phyloP scores from a whole-genome alignment of 1,140 invertebrate species.

The Dufourea novaeangliae region DNA sequence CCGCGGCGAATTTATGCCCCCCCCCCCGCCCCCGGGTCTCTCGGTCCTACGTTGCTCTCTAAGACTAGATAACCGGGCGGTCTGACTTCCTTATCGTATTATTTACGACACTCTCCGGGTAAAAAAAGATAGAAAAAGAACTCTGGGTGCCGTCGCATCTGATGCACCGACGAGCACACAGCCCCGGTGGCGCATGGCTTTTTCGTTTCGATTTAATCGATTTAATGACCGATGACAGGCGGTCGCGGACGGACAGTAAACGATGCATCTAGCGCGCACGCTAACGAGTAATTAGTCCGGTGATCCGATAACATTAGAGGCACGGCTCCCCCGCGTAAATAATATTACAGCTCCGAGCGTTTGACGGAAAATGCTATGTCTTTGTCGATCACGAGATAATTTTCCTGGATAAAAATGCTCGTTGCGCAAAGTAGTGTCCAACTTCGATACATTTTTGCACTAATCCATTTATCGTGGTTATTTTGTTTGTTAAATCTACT shows the following conservation, averaged over 20 bases:
- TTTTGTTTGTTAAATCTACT: no score
- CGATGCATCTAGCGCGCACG: neutral
- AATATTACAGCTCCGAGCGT: slow-evolving; percentile 7
- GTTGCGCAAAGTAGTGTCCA: no score
- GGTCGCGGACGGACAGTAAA: neutral
- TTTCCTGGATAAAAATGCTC: neutral
- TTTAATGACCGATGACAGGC: slow-evolving; percentile 33
- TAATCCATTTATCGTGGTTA: no score
- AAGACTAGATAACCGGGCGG: slow-evolving; percentile 48
- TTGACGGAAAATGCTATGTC: neutral
- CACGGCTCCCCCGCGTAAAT: neutral
- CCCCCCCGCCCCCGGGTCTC: no score
- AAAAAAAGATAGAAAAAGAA: neutral
- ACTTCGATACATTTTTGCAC: no score
- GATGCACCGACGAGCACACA: neutral
- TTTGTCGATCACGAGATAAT: neutral
- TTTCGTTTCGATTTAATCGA: slow-evolving; percentile 35
- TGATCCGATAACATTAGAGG: slow-evolving; percentile 10
- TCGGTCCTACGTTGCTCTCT: neutral
- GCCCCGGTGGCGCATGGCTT: neutral
- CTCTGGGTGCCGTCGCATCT: neutral
- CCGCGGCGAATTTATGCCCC: slow-evolving; percentile 29
- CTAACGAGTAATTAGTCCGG: slow-evolving; percentile 40
- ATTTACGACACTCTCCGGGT: slow-evolving; percentile 60
- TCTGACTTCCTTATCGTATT: slow-evolving; percentile 64